Evolutionary conservation across 2,797 vertebrate species (phyloP).

Genomic region (Bryconaethiops microstoma): DNA sequence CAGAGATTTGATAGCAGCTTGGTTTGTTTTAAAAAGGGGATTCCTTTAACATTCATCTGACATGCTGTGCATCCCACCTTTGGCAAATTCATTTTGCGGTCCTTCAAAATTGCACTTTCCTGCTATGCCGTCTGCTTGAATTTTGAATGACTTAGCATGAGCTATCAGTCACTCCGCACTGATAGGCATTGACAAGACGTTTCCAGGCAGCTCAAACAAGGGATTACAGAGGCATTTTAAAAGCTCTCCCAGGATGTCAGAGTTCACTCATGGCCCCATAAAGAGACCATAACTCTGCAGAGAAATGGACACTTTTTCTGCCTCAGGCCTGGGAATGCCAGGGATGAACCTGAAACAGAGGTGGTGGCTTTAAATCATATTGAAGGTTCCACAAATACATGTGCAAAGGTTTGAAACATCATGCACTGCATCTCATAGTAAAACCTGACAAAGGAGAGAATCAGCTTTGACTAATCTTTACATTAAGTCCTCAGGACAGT

Average conservation of each 20-base stretch:
- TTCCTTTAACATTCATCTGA: slow-evolving; percentile 37
- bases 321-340: slow-evolving; percentile 49
- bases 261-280: slow-evolving; percentile 73
- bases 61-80: slow-evolving; percentile 15
- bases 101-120: slow-evolving; percentile 10
- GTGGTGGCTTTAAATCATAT: slow-evolving; percentile 28
- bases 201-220: slow-evolving; percentile 60
- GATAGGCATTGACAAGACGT: slow-evolving; percentile 68
- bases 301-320: slow-evolving; percentile 63
- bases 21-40: slow-evolving; percentile 50
- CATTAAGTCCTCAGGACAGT: slow-evolving; percentile 21
- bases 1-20: slow-evolving; percentile 29
- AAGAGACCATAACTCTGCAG: slow-evolving; percentile 54
- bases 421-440: slow-evolving; percentile 11
- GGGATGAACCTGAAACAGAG: slow-evolving; percentile 37
- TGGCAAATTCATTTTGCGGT: slow-evolving; percentile 12
- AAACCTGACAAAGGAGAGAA: slow-evolving; percentile 10
- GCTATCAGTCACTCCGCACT: slow-evolving; percentile 66
- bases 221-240: slow-evolving; percentile 81
- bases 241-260: slow-evolving; percentile 77
- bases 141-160: slow-evolving; percentile 47
- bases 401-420: neutral
- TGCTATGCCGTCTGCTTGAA: slow-evolving; percentile 3
- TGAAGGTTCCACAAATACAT: slow-evolving; percentile 19
- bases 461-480: slow-evolving; percentile 14